These are phyloP conservation scores for Lithophane leautieri DNA, from an alignment of 2,888 invertebrate genomes.

Conservation along the genomic window DNA sequence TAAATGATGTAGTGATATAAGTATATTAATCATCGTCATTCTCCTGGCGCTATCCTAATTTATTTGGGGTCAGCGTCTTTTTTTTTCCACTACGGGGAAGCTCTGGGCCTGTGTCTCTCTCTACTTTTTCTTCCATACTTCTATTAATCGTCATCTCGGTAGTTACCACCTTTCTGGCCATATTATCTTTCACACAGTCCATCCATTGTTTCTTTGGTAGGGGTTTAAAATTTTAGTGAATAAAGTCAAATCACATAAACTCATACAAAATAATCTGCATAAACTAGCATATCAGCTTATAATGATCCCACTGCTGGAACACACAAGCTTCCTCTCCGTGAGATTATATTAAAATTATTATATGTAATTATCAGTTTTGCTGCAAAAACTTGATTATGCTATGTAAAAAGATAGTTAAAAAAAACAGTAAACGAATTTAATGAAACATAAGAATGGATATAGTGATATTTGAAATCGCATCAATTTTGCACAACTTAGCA, in stretches of 20 bases:
- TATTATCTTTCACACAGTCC: neutral
- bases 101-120: too few species aligned
- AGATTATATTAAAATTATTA: neutral
- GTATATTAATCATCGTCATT: neutral
- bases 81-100: too few species aligned
- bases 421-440: neutral
- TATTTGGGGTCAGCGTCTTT: neutral
- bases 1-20: neutral
- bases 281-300: neutral
- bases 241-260: neutral
- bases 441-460: neutral
- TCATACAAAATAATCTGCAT: neutral
- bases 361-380: neutral
- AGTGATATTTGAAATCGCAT: neutral
- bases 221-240: neutral
- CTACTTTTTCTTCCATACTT: too few species aligned
- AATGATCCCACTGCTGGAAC: neutral
- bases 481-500: conserved; percentile 2
- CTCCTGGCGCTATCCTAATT: neutral
- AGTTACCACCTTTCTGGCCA: too few species aligned
- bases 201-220: neutral
- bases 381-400: neutral
- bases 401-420: neutral
- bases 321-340: neutral
- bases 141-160: too few species aligned